Percentiles rank a stretch among this genome's conserved stretches.
Evolutionary conservation across 2,888 invertebrate genomes (phyloP).

Genomic region (Heterodera filipjevi): DNA sequence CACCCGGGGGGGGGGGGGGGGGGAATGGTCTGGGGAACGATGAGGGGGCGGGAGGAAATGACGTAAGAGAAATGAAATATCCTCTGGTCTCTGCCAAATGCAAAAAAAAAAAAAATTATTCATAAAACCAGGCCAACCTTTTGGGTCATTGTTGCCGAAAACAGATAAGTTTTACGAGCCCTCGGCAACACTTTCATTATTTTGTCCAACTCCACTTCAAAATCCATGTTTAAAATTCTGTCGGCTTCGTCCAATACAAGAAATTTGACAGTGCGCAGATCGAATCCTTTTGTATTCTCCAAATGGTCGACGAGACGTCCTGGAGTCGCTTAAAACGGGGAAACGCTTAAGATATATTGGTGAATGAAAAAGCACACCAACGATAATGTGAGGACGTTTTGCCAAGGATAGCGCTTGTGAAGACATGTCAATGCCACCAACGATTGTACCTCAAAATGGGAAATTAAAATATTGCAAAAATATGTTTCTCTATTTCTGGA

Average conservation of each 20-base stretch:
- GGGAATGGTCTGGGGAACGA: too few species aligned
- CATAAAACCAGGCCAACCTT: too few species aligned
- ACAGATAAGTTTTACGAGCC: slow-evolving; percentile 87
- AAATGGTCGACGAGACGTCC: slow-evolving; percentile 73
- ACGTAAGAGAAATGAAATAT: too few species aligned
- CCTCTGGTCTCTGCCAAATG: too few species aligned
- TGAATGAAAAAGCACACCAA: slow-evolving; percentile 70
- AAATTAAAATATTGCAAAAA: slow-evolving; percentile 6
- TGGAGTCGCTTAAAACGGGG: slow-evolving; percentile 72
- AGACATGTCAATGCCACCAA: slow-evolving; percentile 98
- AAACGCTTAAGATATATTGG: neutral
- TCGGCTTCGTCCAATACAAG: slow-evolving; percentile 98
- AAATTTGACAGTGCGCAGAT: slow-evolving; percentile 79
- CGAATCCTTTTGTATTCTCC: slow-evolving; percentile 97
- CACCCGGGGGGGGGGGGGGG: too few species aligned
- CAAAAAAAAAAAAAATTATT: too few species aligned
- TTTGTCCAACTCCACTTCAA: slow-evolving; percentile 91
- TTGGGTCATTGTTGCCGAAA: slow-evolving; percentile 96
- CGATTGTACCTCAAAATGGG: slow-evolving; percentile 78
- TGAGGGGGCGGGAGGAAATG: too few species aligned
- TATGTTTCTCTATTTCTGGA: too few species aligned
- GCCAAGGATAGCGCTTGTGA: slow-evolving; percentile 86
- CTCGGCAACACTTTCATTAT: slow-evolving; percentile 87
- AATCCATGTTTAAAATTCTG: slow-evolving; percentile 97
- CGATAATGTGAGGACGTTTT: slow-evolving; percentile 93